Conservation (phyloP, 2,888 invertebrate genomes). For the Erebia ligea region DNA sequence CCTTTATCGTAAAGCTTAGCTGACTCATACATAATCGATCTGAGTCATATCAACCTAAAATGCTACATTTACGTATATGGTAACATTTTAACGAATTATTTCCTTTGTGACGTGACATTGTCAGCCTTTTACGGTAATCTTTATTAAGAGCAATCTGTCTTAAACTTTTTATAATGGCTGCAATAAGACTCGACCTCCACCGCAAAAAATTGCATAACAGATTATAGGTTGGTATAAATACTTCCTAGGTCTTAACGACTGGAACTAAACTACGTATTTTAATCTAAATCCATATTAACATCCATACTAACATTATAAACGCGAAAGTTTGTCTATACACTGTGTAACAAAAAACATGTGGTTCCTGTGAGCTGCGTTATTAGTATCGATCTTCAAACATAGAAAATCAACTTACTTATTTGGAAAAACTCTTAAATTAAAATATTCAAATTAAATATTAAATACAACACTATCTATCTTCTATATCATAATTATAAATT, state of each 20-base stretch:
- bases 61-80: constrained; percentile 25
- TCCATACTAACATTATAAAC: not conserved
- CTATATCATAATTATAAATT: too few species aligned
- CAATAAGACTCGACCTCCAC: constrained; percentile 18
- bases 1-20: constrained; percentile 5
- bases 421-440: too few species aligned
- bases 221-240: not conserved
- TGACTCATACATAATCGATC: constrained; percentile 6
- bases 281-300: not conserved
- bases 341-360: too few species aligned
- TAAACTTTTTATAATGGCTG: constrained; percentile 26
- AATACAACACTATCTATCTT: too few species aligned
- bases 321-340: too few species aligned
- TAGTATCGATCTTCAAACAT: too few species aligned
- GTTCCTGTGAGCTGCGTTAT: too few species aligned
- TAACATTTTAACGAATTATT: constrained; percentile 26
- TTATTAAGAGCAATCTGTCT: constrained; percentile 29
- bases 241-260: constrained; percentile 8
- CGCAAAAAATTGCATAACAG: constrained; percentile 14
- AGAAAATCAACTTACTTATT: too few species aligned
- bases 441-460: too few species aligned
- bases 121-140: constrained; percentile 22
- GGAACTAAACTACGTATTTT: constrained; percentile 3
- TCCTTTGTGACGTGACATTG: constrained; percentile 33
- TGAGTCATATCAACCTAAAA: constrained; percentile 27